Percentiles rank a stretch among this genome's conserved stretches.
These are phyloP conservation scores for Chunga burmeisteri DNA, from an alignment of 2,113 vertebrate species.

Conservation along the genomic window DNA sequence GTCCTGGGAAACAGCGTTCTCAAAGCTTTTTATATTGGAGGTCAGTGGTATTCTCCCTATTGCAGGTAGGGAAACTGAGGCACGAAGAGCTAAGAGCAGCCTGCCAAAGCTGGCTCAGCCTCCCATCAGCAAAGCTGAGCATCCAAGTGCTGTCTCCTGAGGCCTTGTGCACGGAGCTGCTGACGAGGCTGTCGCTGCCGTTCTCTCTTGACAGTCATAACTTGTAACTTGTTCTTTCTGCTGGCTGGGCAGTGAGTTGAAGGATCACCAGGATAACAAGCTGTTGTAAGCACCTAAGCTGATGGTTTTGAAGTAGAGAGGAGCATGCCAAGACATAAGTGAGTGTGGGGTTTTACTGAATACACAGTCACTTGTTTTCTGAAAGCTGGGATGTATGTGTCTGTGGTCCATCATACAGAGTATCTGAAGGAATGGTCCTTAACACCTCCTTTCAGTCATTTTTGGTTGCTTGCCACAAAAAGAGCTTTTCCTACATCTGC, in stretches of 20 bases:
- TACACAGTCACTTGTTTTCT: not conserved
- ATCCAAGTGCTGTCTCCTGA: not conserved
- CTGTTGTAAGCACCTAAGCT: slow-evolving; percentile 13
- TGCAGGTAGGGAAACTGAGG: not conserved
- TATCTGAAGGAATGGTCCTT: not conserved
- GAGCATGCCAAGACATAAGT: not conserved
- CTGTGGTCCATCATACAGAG: slow-evolving; percentile 7
- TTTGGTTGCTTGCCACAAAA: slow-evolving; percentile 28
- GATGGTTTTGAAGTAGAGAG: not conserved
- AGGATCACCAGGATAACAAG: not conserved
- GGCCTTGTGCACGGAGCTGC: not conserved
- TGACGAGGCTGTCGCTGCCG: not conserved
- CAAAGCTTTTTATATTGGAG: not conserved
- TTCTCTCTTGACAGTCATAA: not conserved
- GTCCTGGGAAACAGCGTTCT: not conserved
- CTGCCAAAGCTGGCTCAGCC: not conserved
- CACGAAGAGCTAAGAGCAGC: not conserved
- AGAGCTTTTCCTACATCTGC: not conserved
- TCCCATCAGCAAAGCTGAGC: not conserved
- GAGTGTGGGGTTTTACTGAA: not conserved
- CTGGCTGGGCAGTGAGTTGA: not conserved
- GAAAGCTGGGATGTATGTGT: not conserved
- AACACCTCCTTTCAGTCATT: slow-evolving; percentile 13
- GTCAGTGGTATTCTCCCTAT: not conserved
- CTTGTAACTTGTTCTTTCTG: not conserved